phyloP scores from a whole-genome alignment of 1,140 invertebrate genomes.

The Drosophila equinoxialis region DNA sequence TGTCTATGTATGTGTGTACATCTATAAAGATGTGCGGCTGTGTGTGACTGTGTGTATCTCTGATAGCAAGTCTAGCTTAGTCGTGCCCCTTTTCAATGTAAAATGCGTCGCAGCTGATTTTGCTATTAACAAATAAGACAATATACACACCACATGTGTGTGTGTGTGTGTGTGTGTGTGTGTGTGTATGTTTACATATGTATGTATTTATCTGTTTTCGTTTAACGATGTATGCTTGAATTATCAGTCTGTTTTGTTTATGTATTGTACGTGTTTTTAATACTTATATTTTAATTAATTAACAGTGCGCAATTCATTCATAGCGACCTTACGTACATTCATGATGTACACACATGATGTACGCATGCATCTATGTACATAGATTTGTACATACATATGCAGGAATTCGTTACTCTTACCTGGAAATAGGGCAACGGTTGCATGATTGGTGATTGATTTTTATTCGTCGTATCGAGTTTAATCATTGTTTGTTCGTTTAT shows the following conservation, averaged over 20 bases:
- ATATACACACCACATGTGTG: background rate
- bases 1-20: background rate
- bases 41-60: constrained; percentile 11
- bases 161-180: too few relatives aligned
- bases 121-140: constrained; percentile 9
- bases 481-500: constrained; percentile 33
- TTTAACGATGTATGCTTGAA: constrained; percentile 4
- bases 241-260: background rate
- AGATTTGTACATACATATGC: background rate
- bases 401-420: constrained; percentile 35
- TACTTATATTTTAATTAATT: constrained; percentile 14
- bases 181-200: background rate
- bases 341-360: background rate
- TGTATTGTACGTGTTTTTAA: background rate
- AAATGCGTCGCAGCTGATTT: constrained; percentile 56
- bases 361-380: background rate
- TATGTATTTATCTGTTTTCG: constrained; percentile 18
- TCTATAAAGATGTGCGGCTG: constrained; percentile 4
- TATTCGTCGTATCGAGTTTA: constrained; percentile 44
- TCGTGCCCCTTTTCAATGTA: constrained; percentile 52
- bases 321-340: constrained; percentile 7
- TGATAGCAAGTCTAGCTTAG: constrained; percentile 22
- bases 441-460: constrained; percentile 61
- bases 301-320: constrained; percentile 11
- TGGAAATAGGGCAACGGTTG: constrained; percentile 51